Percentiles rank a stretch among this genome's conserved stretches.
Conservation (phyloP, 35 echinoderm and acorn worm genomes). For the Lytechinus pictus region DNA sequence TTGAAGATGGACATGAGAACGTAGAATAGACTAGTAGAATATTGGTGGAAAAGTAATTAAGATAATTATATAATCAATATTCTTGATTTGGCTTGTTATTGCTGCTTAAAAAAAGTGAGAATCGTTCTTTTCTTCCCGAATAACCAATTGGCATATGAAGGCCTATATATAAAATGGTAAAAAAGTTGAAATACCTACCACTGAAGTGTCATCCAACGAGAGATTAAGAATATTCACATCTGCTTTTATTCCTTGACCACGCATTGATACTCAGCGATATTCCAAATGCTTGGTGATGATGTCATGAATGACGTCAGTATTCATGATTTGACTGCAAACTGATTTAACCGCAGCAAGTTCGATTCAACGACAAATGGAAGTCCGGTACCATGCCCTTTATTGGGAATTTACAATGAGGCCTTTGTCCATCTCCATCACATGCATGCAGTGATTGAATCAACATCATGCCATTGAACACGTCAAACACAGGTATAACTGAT, state of each 20-base stretch:
- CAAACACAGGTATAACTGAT: neutral
- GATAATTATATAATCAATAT: no score
- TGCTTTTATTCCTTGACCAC: neutral
- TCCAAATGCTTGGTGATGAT: conserved; percentile 3
- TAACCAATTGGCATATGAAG: neutral
- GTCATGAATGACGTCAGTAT: neutral
- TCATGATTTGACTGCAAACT: neutral
- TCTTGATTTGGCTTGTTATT: no score
- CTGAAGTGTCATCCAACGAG: neutral
- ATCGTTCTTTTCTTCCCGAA: neutral
- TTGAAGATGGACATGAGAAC: no score
- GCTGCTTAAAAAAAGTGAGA: no score
- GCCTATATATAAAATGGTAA: neutral
- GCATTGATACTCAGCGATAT: neutral
- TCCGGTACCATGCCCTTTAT: neutral
- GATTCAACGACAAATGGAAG: neutral
- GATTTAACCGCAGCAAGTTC: neutral
- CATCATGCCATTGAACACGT: neutral
- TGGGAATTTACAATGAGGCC: neutral
- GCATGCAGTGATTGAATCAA: neutral
- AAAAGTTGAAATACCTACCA: neutral
- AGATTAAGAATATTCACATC: neutral
- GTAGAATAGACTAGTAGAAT: no score
- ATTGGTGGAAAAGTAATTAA: no score
- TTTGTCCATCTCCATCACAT: neutral